Base-by-base conservation (phyloP, 1,140 invertebrate genomes). In the Leptonema lineaticorne region DNA sequence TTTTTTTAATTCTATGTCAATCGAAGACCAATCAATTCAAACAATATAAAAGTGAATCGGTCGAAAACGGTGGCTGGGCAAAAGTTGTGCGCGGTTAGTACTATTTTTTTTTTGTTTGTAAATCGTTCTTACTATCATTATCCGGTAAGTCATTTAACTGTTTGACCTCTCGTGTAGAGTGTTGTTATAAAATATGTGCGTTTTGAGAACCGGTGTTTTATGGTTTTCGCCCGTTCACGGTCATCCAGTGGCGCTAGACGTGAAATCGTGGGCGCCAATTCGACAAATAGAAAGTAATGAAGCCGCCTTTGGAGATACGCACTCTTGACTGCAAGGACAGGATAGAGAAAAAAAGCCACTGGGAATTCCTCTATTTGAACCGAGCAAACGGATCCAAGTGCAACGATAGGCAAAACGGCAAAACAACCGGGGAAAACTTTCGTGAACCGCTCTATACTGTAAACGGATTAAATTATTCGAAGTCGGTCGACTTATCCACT, bases 241-340 rank as follows among this genome's bases (percentile, higher is more conserved):
- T 24, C 64, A 33, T 33, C 64, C 50, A 30, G 64, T 67, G 64
- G 64, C 64, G 64, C 64, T 57, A 30, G 56, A 30, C 2, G 22
- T 14, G 9, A 59, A 14, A 63, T 20, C 45, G 45, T 56, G 63
- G 45, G 45, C 63, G 64, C 48, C 48, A 53, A 29, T 45, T 53
- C 29, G 50, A 67, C 64, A 67, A 67, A 67, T 67, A 67, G 64
- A 67, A 67, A 67, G 64, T 56, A 41, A 29, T 64, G 37, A 50
- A 64, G 37, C 37, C 2, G 37, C n/a, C n/a, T n/a, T n/a, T n/a
- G n/a, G n/a, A n/a, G n/a, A n/a, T n/a, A n/a, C 4, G 18, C 33
- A 67, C 46, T 67, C 64, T 22, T 64, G 28, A 57, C 45, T 62
- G 59, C 59, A 62, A 62, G 59, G 59, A 62, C 59, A 62, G 22